Conservation (phyloP, 2,797 vertebrate genomes). For the Sphenopsis melanotis region DNA sequence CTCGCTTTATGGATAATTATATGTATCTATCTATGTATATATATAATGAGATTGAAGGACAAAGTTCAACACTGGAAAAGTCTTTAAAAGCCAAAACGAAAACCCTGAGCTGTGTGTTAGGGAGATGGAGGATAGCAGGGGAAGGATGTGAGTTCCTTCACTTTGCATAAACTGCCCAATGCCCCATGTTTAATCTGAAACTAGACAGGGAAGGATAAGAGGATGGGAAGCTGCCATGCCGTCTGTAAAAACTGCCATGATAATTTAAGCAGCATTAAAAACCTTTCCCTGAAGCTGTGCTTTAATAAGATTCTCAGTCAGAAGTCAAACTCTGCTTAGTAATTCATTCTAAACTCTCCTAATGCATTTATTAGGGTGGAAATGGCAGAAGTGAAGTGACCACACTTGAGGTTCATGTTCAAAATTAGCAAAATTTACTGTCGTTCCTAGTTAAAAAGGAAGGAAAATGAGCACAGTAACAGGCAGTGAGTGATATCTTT, state of each 20-base stretch:
- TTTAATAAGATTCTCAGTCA: conserved; percentile 75
- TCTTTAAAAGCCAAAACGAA: neutral
- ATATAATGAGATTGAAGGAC: neutral
- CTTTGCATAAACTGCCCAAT: neutral
- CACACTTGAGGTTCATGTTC: neutral
- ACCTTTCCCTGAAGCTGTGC: conserved; percentile 70
- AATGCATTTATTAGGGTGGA: conserved; percentile 59
- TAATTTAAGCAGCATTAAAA: conserved; percentile 71
- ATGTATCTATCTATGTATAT: neutral
- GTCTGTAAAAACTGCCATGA: conserved; percentile 57
- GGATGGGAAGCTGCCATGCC: neutral
- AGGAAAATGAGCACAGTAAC: neutral
- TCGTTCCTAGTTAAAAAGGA: neutral
- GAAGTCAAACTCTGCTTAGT: conserved; percentile 63
- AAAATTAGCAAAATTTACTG: conserved; percentile 22
- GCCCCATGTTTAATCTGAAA: neutral
- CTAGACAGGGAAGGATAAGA: neutral
- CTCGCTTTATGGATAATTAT: neutral
- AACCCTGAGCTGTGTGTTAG: neutral
- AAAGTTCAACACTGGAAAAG: neutral
- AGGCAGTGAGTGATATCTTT: neutral
- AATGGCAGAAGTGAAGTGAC: conserved; percentile 42
- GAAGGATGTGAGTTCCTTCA: neutral
- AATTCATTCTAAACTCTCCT: conserved; percentile 67
- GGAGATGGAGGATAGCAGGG: neutral